Evolutionary conservation across 2,797 vertebrate genomes (phyloP).

Genomic region (Falco peregrinus): DNA sequence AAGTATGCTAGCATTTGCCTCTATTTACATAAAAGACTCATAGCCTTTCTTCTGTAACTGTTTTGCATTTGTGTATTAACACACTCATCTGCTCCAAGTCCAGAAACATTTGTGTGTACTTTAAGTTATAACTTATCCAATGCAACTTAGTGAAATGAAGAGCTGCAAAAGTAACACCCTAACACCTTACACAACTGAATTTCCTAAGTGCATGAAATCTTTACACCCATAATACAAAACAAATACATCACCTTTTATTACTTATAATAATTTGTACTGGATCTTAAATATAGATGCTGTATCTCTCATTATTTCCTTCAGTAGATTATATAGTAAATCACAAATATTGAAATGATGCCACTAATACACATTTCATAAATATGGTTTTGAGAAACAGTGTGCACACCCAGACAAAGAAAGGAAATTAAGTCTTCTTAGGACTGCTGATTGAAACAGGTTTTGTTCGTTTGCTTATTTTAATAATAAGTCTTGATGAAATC

Average conservation of each 20-base stretch:
- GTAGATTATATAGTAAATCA: background rate
- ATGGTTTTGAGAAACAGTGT: background rate
- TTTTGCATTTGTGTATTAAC: background rate
- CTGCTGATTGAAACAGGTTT: background rate
- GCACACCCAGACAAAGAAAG: background rate
- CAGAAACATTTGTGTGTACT: background rate
- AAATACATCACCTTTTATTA: background rate
- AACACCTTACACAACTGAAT: background rate
- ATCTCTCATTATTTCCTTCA: background rate
- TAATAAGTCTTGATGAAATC: background rate
- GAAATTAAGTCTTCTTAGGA: background rate
- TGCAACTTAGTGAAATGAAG: background rate
- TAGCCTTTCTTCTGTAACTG: background rate
- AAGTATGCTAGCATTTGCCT: background rate
- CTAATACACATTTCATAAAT: background rate
- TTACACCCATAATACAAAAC: background rate
- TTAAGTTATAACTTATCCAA: background rate
- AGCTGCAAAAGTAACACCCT: background rate
- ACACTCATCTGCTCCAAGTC: background rate
- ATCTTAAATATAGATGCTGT: background rate
- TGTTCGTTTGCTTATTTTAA: background rate
- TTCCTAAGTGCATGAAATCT: background rate
- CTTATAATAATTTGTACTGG: rapidly evolving
- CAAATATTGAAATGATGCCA: background rate
- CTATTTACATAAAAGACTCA: background rate